These are phyloP conservation scores for Porites rus DNA, from an alignment of 92 coral and sea anemone species.

Conservation along the genomic window DNA sequence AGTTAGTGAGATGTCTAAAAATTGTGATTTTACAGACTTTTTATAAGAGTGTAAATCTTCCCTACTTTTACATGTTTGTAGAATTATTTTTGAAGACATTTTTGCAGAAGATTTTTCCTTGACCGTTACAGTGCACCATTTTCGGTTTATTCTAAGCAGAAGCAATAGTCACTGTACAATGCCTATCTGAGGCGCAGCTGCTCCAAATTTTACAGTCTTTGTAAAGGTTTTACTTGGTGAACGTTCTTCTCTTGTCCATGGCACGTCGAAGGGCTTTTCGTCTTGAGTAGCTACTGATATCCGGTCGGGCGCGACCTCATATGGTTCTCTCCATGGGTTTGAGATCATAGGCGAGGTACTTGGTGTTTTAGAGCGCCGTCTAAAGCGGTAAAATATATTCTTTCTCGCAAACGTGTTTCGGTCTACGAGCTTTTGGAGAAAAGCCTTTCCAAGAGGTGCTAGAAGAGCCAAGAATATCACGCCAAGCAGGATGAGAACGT, in stretches of 20 bases:
- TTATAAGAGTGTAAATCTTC: too few relatives aligned
- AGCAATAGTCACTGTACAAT: neutral
- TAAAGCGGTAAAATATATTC: neutral
- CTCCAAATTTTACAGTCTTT: conserved; percentile 19
- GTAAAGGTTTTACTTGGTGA: neutral
- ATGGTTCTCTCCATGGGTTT: neutral
- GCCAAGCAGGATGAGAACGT: conserved; percentile 51
- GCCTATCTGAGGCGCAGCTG: neutral
- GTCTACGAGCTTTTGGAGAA: conserved; percentile 6
- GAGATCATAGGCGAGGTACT: neutral
- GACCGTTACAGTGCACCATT: neutral
- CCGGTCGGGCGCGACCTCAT: neutral
- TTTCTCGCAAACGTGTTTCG: conserved; percentile 4
- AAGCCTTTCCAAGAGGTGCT: conserved; percentile 19
- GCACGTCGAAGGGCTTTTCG: neutral
- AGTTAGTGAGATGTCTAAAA: too few relatives aligned
- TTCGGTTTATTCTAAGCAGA: neutral
- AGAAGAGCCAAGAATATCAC: conserved; percentile 19
- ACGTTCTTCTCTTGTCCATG: neutral
- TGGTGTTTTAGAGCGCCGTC: neutral
- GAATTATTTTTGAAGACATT: too few relatives aligned
- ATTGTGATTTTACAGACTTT: too few relatives aligned
- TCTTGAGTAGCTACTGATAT: neutral
- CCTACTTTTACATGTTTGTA: too few relatives aligned
- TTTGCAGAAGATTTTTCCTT: too few relatives aligned